Conservation (phyloP, 2,797 vertebrate species). For the Myoxocephalus aenaeus region DNA sequence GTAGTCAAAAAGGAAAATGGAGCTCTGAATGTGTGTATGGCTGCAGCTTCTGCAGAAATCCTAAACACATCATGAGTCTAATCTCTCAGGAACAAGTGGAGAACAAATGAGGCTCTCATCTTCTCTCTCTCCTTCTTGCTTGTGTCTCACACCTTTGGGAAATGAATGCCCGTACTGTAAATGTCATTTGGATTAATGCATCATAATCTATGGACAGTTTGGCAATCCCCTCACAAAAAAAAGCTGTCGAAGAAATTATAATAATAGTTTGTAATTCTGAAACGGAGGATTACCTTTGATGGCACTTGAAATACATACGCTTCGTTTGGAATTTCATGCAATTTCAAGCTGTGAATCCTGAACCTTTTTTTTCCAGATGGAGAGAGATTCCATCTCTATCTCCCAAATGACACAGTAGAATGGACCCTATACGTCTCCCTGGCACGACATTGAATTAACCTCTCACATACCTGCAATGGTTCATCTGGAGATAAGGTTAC, state of each 20-base stretch:
- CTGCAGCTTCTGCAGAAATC: conserved; percentile 45
- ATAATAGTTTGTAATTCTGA: conserved; percentile 51
- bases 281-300: conserved; percentile 42
- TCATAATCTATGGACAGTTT: conserved; percentile 51
- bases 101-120: conserved; percentile 44
- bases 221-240: conserved; percentile 38
- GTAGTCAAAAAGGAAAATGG: not conserved
- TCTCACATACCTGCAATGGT: conserved; percentile 59
- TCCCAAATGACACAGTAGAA: conserved; percentile 56
- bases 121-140: conserved; percentile 10
- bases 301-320: conserved; percentile 36
- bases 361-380: conserved; percentile 33
- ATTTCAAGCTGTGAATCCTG: conserved; percentile 54
- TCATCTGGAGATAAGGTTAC: conserved; percentile 62
- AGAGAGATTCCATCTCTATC: conserved; percentile 39
- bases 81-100: conserved; percentile 35
- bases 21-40: conserved; percentile 30
- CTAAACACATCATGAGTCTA: conserved; percentile 18
- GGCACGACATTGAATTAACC: conserved; percentile 69
- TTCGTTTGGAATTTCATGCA: conserved; percentile 51
- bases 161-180: conserved; percentile 56
- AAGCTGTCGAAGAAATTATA: conserved; percentile 3
- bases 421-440: conserved; percentile 55
- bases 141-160: conserved; percentile 52
- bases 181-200: conserved; percentile 68